Percentiles rank a stretch among this genome's conserved stretches.
Conservation (phyloP, 2,113 vertebrate genomes). For the Prolemur simus region DNA sequence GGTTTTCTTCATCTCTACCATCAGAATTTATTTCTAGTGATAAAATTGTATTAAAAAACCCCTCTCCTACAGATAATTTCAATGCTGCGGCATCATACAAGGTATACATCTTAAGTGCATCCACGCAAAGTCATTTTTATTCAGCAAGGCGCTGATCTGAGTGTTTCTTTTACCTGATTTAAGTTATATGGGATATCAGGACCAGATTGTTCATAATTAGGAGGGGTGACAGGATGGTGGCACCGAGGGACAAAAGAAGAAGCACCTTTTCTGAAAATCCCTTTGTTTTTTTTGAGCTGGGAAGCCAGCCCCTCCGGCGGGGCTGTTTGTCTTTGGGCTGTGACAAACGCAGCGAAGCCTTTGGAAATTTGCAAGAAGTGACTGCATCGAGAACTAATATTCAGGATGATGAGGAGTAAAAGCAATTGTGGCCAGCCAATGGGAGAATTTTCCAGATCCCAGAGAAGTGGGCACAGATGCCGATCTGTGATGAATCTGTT, state of each 20-base stretch:
- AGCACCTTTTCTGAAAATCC: slow-evolving; percentile 72
- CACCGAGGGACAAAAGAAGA: slow-evolving; percentile 67
- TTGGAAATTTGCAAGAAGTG: slow-evolving; percentile 65
- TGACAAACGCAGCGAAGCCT: slow-evolving; percentile 46
- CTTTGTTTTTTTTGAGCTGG: slow-evolving; percentile 61
- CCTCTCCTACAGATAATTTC: slow-evolving; percentile 12
- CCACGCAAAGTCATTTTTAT: slow-evolving; percentile 53
- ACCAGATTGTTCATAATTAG: slow-evolving; percentile 74
- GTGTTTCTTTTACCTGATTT: slow-evolving; percentile 68
- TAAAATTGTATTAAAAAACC: slow-evolving; percentile 64
- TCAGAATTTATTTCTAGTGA: slow-evolving; percentile 57
- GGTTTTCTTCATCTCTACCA: slow-evolving; percentile 67
- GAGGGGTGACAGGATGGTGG: slow-evolving; percentile 55
- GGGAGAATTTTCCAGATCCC: neutral
- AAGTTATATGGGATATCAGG: slow-evolving; percentile 62
- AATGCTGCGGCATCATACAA: slow-evolving; percentile 32
- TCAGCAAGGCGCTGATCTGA: slow-evolving; percentile 54
- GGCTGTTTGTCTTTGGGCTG: slow-evolving; percentile 56
- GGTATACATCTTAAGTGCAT: slow-evolving; percentile 42
- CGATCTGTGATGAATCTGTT: slow-evolving; percentile 64
- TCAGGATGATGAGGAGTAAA: neutral
- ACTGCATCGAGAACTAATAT: neutral
- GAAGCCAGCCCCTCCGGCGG: slow-evolving; percentile 40
- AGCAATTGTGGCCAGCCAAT: neutral
- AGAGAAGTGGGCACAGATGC: neutral